These are phyloP conservation scores for Ferrisia virgata DNA, from an alignment of 2,888 invertebrate species.

Conservation along the genomic window DNA sequence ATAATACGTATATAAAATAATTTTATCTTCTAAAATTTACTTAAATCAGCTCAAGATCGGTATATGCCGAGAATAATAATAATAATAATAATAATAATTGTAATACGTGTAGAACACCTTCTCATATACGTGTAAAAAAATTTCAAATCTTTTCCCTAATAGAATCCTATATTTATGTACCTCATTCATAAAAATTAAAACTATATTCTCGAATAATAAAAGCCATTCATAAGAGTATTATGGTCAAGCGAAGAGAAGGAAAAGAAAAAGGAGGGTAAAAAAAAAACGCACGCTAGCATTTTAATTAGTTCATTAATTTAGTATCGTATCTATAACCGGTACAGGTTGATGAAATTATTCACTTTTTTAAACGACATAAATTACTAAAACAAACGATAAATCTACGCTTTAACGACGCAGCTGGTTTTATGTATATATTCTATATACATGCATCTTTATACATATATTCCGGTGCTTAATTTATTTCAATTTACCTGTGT, in stretches of 20 bases:
- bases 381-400: constrained; percentile 32
- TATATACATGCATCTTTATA: not conserved
- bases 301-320: constrained; percentile 26
- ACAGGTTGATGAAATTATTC: constrained; percentile 24
- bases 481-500: constrained; percentile 1
- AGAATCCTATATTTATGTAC: not conserved
- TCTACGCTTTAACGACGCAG: constrained; percentile 29
- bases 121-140: not conserved
- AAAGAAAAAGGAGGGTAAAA: not conserved
- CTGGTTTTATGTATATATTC: constrained; percentile 21
- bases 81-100: too few relatives aligned
- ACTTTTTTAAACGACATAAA: constrained; percentile 16
- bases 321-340: constrained; percentile 9
- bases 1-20: too few relatives aligned
- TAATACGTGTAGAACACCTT: too few relatives aligned
- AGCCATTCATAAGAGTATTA: not conserved
- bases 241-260: not conserved
- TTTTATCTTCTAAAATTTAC: too few relatives aligned
- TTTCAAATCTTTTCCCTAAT: not conserved
- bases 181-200: not conserved
- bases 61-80: too few relatives aligned
- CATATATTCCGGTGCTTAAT: not conserved
- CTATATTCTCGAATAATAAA: not conserved
- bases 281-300: not conserved
- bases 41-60: too few relatives aligned